Evolutionary conservation across 2,113 vertebrate genomes (phyloP).

Genomic region (Centropus unirufus): DNA sequence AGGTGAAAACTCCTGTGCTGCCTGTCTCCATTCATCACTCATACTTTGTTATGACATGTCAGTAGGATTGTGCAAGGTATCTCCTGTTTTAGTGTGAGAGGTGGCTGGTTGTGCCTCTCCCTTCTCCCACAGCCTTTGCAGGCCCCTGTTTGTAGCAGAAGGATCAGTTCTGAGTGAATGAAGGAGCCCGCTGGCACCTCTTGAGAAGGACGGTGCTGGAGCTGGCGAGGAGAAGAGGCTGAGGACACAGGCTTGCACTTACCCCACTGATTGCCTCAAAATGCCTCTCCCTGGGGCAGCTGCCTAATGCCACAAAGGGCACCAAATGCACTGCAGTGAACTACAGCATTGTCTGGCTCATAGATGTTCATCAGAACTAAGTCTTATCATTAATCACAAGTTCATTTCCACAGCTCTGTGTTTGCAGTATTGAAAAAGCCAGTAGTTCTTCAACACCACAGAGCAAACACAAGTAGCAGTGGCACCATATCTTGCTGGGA

Average conservation of each 20-base stretch:
- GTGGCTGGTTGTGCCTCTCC: neutral
- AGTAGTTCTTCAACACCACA: neutral
- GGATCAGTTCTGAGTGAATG: neutral
- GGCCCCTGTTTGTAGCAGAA: neutral
- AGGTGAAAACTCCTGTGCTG: neutral
- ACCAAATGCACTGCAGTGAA: neutral
- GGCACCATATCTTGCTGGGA: neutral
- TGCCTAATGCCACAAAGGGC: neutral
- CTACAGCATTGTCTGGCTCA: neutral
- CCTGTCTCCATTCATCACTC: neutral
- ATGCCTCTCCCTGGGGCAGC: accelerated
- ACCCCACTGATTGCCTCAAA: neutral
- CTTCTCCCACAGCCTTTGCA: neutral
- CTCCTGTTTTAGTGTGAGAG: neutral
- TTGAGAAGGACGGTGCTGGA: neutral
- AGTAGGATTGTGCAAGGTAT: neutral
- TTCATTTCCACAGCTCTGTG: neutral
- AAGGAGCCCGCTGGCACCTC: neutral
- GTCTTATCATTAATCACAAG: neutral
- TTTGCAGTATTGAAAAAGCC: neutral
- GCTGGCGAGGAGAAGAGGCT: neutral
- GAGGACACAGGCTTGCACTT: neutral
- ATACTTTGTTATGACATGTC: neutral
- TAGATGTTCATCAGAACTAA: neutral
- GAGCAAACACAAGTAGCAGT: neutral